These are phyloP conservation scores for Paraplagusia blochii DNA, from an alignment of 2,113 vertebrate genomes.

Conservation along the genomic window DNA sequence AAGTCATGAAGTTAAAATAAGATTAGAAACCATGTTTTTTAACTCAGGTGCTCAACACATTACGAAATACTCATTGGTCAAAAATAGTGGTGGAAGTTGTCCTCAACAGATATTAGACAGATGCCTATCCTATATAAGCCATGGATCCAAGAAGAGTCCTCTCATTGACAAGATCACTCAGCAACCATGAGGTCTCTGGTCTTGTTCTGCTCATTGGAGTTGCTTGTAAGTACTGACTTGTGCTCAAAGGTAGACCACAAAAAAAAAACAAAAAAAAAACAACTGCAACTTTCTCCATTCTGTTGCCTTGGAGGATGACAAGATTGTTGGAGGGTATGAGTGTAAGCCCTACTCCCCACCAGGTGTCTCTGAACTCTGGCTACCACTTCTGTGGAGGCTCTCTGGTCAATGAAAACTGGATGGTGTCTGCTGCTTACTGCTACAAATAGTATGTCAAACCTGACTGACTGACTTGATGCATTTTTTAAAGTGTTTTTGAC, in stretches of 20 bases:
- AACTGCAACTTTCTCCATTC: constrained; percentile 5
- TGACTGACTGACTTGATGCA: neutral
- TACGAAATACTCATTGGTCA: neutral
- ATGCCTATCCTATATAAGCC: constrained; percentile 32
- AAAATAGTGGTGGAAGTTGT: neutral
- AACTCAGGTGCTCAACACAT: too few relatives aligned
- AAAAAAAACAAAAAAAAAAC: too few relatives aligned
- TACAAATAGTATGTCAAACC: constrained; percentile 58
- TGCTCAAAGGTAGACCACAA: too few relatives aligned
- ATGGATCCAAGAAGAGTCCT: constrained; percentile 2
- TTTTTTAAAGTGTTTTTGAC: neutral
- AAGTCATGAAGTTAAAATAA: too few relatives aligned
- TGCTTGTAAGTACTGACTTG: constrained; percentile 58
- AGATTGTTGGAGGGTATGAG: constrained; percentile 74
- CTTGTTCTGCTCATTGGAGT: constrained; percentile 71
- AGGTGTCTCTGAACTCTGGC: constrained; percentile 70
- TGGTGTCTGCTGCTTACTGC: constrained; percentile 74
- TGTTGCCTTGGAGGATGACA: constrained; percentile 70
- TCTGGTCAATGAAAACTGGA: constrained; percentile 60
- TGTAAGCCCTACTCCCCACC: constrained; percentile 57
- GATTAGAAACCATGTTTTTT: too few relatives aligned
- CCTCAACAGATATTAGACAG: neutral
- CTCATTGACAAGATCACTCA: constrained; percentile 41
- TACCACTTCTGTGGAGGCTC: constrained; percentile 76
- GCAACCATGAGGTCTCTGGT: constrained; percentile 73